These are phyloP conservation scores for Phyllotreta cruciferae DNA, from an alignment of 2,888 invertebrate genomes.

Conservation along the genomic window DNA sequence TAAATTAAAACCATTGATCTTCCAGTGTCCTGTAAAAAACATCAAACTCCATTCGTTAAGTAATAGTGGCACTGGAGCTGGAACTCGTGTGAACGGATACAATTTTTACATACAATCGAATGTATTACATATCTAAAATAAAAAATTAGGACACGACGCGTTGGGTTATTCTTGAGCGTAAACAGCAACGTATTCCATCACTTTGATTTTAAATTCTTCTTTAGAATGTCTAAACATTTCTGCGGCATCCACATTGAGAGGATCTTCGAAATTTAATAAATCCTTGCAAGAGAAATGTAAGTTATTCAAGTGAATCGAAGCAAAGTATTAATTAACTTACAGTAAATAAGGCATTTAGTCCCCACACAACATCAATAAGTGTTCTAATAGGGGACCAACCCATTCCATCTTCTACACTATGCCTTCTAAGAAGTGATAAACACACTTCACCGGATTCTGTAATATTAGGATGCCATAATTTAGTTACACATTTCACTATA, in stretches of 20 bases:
- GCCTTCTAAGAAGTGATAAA: slow-evolving; percentile 86
- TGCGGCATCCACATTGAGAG: slow-evolving; percentile 91
- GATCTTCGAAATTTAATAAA: slow-evolving; percentile 94
- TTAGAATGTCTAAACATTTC: slow-evolving; percentile 86
- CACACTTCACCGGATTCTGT: slow-evolving; percentile 90
- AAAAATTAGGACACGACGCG: no score
- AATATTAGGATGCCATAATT: slow-evolving; percentile 96
- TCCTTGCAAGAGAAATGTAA: slow-evolving; percentile 71
- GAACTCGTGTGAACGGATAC: no score
- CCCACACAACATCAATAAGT: slow-evolving; percentile 94
- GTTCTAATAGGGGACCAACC: slow-evolving; percentile 94
- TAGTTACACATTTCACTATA: slow-evolving; percentile 87
- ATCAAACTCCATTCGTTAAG: no score
- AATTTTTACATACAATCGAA: no score
- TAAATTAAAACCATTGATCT: no score
- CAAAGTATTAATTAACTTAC: slow-evolving; percentile 63
- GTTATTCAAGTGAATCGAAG: slow-evolving; percentile 2
- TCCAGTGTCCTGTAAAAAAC: no score
- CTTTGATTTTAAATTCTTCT: slow-evolving; percentile 75
- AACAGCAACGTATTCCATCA: slow-evolving; percentile 77
- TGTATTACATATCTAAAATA: no score
- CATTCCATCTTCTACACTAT: slow-evolving; percentile 81
- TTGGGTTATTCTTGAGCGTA: slow-evolving; percentile 63
- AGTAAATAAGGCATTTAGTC: slow-evolving; percentile 89
- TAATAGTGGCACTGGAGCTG: no score